phyloP scores from a whole-genome alignment of 2,797 vertebrate genomes.

The Tiaroga cobitis region DNA sequence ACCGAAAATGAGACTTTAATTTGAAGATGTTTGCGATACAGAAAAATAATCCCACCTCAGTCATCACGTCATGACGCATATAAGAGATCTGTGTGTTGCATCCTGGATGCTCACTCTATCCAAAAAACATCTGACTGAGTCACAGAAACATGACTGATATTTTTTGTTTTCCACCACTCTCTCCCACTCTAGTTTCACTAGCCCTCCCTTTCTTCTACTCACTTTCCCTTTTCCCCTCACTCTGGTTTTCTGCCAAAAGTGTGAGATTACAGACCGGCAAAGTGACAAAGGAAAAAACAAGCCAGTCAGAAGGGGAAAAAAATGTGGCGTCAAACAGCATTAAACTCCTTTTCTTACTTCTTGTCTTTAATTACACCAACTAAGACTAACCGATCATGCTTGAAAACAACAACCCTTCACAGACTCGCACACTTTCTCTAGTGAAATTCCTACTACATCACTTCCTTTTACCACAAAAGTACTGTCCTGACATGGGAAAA shows the following conservation, averaged over 20 bases:
- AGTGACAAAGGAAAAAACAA: constrained; percentile 55
- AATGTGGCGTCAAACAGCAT: constrained; percentile 15
- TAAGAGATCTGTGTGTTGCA: constrained; percentile 10
- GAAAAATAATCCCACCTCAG: constrained; percentile 47
- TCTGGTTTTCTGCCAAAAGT: constrained; percentile 49
- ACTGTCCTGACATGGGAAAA: constrained; percentile 36
- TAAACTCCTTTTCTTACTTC: background rate
- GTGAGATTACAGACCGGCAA: constrained; percentile 48
- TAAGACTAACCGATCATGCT: background rate
- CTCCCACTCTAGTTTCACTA: constrained; percentile 48
- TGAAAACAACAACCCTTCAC: background rate
- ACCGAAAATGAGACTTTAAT: background rate
- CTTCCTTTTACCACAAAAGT: constrained; percentile 27
- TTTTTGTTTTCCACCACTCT: constrained; percentile 42
- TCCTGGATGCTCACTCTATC: constrained; percentile 42
- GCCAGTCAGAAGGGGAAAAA: constrained; percentile 49
- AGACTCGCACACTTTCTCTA: constrained; percentile 7
- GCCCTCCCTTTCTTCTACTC: constrained; percentile 37
- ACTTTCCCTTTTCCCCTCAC: constrained; percentile 42
- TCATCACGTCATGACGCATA: constrained; percentile 42
- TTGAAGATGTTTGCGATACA: constrained; percentile 5
- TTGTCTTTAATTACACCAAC: background rate
- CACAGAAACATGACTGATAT: constrained; percentile 51
- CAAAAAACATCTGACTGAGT: constrained; percentile 52
- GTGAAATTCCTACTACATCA: background rate